Evolutionary conservation across 1,140 invertebrate genomes (phyloP), one percentile per base, ranked within the genome.

Genomic region (Pseudoatta argentina): DNA sequence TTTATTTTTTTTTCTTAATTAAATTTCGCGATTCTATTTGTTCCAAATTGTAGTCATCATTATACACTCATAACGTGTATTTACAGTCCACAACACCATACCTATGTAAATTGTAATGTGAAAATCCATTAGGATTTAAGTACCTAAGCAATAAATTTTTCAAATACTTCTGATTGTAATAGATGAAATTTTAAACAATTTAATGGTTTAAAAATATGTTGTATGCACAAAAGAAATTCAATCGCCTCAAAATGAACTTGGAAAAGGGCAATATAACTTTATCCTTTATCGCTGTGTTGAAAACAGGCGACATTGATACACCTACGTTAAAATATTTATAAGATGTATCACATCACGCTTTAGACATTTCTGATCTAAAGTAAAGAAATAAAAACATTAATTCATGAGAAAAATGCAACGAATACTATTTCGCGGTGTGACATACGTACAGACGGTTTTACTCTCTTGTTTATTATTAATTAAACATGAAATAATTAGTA

Each of bases 311-410:
- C 66, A 67, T 72, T n/a, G 66, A 30, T 57, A 64, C 78, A 48
- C 51, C 48, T 81, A 72, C 48, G 51, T 34, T 81, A 81, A 81
- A 81, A 72, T 81, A 81, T 81, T 81, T 82, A 82, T 72, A 82
- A 82, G 51, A 71, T 51, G 21, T 55, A 30, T 55, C 30, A n/a
- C 30, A 69, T 66, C 30, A 53, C n/a, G 16, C 30, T 81, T 72
- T 81, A 16, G 34, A 12, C 21, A 59, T 24, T 18, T 81, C 34
- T 44, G 10, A 21, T 78, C 51, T 27, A 51, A 72, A 71, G 12
- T 55, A 57, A 81, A 82, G 16, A 51, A 67, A 67, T 30, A 12
- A 55, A 71, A 57, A 14, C 57, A 57, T 72, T 44, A 72, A 59
- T 57, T 72, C 12, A 44, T 59, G 1, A 66, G 7, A 57, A 57